Conservation (phyloP, 2,113 vertebrate genomes). For the Amphiprion percula region DNA sequence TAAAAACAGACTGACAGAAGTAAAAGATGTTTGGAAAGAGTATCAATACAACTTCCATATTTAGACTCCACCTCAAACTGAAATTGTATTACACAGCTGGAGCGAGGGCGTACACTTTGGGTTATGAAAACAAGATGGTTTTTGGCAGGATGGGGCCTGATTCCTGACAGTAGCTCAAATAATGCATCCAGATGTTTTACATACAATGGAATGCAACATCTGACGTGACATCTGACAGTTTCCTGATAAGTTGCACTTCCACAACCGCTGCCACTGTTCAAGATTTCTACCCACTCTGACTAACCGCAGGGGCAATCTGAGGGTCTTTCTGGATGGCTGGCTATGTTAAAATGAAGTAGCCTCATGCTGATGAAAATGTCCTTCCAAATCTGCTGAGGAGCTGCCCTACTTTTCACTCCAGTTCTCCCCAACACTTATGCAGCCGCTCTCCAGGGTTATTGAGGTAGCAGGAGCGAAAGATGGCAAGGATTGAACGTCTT, state of each 20-base stretch:
- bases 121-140: conserved; percentile 34
- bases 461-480: conserved; percentile 29
- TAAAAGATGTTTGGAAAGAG: conserved; percentile 15
- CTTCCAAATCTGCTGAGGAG: conserved; percentile 58
- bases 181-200: conserved; percentile 57
- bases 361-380: conserved; percentile 70
- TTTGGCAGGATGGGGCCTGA: conserved; percentile 45
- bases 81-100: conserved; percentile 34
- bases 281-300: conserved; percentile 22
- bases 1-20: neutral
- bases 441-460: conserved; percentile 24
- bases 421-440: conserved; percentile 30
- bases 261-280: conserved; percentile 7
- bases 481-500: conserved; percentile 5
- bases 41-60: conserved; percentile 14
- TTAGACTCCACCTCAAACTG: conserved; percentile 19
- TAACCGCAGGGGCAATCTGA: conserved; percentile 49
- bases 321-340: conserved; percentile 59
- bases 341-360: conserved; percentile 64
- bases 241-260: conserved; percentile 17
- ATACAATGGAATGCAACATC: neutral
- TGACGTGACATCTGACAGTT: neutral
- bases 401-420: conserved; percentile 71
- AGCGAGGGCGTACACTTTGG: conserved; percentile 10
- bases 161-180: conserved; percentile 42